phyloP scores from a whole-genome alignment of 2,888 invertebrate genomes.

The Agrochola litura region DNA sequence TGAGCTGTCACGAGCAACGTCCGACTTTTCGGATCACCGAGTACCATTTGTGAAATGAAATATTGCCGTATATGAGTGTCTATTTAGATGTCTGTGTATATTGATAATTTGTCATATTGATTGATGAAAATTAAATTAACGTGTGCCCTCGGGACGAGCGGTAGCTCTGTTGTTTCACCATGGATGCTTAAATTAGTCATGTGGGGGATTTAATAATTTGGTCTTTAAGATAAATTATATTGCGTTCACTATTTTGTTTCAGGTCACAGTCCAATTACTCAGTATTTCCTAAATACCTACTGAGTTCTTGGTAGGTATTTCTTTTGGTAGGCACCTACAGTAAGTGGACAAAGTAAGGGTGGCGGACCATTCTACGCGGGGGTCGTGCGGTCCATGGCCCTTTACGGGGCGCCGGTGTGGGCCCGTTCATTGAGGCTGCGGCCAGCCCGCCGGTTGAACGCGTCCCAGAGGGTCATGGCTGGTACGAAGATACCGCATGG shows the following conservation, averaged over 20 bases:
- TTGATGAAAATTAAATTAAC: constrained; percentile 62
- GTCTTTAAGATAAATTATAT: constrained; percentile 1
- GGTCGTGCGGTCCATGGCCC: no score
- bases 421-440: no score
- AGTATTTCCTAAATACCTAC: not conserved
- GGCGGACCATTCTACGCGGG: no score
- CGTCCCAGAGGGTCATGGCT: no score
- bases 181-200: constrained; percentile 20
- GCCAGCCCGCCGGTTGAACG: no score
- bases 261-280: no score
- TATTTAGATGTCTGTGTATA: constrained; percentile 37
- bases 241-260: not conserved
- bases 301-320: not conserved
- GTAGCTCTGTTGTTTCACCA: constrained; percentile 33
- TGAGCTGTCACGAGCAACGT: constrained; percentile 65
- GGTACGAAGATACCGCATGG: no score
- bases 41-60: constrained; percentile 54
- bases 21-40: constrained; percentile 63
- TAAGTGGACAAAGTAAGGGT: not conserved
- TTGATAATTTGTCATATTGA: constrained; percentile 62
- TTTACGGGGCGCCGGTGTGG: no score
- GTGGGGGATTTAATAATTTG: constrained; percentile 27
- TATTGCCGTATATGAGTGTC: constrained; percentile 40
- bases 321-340: not conserved
- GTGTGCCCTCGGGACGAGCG: constrained; percentile 37